phyloP scores from a whole-genome alignment of 2,888 invertebrate genomes.

The Rhamnusium bicolor region DNA sequence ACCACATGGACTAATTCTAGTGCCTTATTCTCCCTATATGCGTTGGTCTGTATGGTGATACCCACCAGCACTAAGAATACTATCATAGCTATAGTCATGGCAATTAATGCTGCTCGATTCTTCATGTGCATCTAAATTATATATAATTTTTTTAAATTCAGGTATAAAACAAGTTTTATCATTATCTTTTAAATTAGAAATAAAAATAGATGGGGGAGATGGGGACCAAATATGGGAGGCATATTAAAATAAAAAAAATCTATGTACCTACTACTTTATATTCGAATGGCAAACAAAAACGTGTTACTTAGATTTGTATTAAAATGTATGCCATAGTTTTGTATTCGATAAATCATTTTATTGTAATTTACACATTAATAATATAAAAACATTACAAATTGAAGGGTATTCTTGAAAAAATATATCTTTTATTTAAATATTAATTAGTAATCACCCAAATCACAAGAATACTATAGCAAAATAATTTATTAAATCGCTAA shows the following conservation, averaged over 20 bases:
- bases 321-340: too few species aligned
- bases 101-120: constrained; percentile 37
- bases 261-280: too few species aligned
- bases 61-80: constrained; percentile 40
- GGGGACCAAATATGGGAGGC: not conserved
- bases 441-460: too few species aligned
- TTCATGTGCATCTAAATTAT: constrained; percentile 21
- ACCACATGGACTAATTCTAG: constrained; percentile 58
- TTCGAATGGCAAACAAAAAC: too few species aligned
- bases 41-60: constrained; percentile 37
- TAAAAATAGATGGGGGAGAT: not conserved
- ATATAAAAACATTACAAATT: too few species aligned
- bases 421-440: too few species aligned
- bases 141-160: not conserved
- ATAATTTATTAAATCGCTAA: too few species aligned
- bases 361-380: too few species aligned
- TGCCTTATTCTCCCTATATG: constrained; percentile 45
- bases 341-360: too few species aligned
- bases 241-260: not conserved
- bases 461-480: too few species aligned
- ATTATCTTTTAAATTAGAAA: not conserved
- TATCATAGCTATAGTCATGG: constrained; percentile 15
- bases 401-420: too few species aligned
- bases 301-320: too few species aligned
- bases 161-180: constrained; percentile 1